Evolutionary conservation across 2,113 vertebrate species (phyloP).

Genomic region (Globicephala melas): DNA sequence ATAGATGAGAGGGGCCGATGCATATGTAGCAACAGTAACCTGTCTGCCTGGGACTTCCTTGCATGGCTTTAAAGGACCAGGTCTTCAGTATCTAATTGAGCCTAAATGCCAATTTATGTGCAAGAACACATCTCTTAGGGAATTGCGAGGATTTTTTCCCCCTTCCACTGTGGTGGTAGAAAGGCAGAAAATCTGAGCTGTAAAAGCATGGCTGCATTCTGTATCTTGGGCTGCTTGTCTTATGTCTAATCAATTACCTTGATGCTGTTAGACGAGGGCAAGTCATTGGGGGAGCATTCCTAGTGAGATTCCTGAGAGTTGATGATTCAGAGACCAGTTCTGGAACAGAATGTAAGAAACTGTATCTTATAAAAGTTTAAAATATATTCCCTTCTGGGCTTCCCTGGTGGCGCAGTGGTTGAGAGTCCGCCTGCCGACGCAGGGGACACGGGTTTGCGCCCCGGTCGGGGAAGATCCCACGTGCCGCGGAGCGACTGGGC

Average conservation of each 20-base stretch:
- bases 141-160: not conserved
- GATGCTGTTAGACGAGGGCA: not conserved
- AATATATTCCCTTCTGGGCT: not conserved
- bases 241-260: not conserved
- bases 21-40: rapidly evolving
- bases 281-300: not conserved
- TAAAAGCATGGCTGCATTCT: not conserved
- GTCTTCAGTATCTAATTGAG: not conserved
- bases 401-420: too few species aligned
- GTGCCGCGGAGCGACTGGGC: too few species aligned
- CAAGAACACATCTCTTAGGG: not conserved
- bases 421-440: too few species aligned
- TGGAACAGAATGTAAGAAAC: not conserved
- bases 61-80: not conserved
- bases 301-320: not conserved
- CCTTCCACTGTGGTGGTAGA: not conserved
- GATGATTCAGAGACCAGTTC: not conserved
- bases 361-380: not conserved
- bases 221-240: not conserved
- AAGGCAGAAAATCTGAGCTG: not conserved
- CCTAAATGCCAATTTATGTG: not conserved
- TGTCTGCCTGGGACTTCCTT: not conserved
- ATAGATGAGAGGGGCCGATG: rapidly evolving
- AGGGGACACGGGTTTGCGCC: too few species aligned
- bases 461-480: too few species aligned